Evolutionary conservation across 2,113 vertebrate species (phyloP).

Genomic region (Maccullochella peelii): DNA sequence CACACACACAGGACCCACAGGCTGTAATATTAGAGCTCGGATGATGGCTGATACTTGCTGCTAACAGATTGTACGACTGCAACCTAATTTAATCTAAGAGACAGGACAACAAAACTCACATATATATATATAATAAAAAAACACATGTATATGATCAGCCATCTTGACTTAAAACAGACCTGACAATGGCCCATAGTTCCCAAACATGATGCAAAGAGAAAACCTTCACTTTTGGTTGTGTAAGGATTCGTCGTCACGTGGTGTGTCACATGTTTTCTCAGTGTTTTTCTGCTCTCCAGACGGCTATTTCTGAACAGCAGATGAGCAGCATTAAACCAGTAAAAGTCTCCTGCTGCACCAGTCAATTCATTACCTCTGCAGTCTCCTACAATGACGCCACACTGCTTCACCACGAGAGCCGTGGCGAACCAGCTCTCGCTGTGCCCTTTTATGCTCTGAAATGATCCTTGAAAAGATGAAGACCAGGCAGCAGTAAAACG

Average conservation of each 20-base stretch:
- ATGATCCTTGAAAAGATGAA: constrained; percentile 5
- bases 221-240: neutral
- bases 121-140: neutral
- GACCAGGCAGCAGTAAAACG: neutral
- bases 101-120: constrained; percentile 12
- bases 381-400: constrained; percentile 14
- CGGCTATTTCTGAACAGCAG: neutral
- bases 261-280: constrained; percentile 11
- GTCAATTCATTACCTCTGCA: constrained; percentile 48
- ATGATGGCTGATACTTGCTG: constrained; percentile 9
- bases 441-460: neutral
- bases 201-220: neutral
- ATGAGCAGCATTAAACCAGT: neutral
- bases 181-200: neutral
- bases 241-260: neutral
- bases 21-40: constrained; percentile 58
- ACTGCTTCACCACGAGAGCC: neutral
- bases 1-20: constrained; percentile 28
- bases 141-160: neutral
- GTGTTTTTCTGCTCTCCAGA: neutral
- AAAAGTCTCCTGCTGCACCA: constrained; percentile 17
- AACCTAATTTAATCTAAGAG: neutral
- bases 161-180: neutral
- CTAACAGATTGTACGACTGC: neutral
- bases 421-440: neutral